Evolutionary conservation across 2,797 vertebrate genomes (phyloP).

Genomic region (Pseudomugil gertrudae): DNA sequence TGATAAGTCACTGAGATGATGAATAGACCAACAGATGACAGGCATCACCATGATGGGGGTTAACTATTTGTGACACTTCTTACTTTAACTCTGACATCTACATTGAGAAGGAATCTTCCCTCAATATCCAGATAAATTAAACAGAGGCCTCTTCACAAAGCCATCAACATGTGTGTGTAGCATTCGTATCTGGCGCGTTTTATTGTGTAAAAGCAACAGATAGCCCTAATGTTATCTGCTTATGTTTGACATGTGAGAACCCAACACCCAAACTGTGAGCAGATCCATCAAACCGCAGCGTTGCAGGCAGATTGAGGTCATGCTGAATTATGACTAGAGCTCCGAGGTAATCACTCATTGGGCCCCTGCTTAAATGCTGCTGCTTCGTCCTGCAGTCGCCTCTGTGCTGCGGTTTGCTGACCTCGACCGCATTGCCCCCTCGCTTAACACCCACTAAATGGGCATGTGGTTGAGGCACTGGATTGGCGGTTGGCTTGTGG

Average conservation of each 20-base stretch:
- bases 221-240: constrained; percentile 73
- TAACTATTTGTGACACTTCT: constrained; percentile 65
- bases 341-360: constrained; percentile 84
- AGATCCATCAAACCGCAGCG: constrained; percentile 80
- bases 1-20: constrained; percentile 63
- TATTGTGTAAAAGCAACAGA: constrained; percentile 67
- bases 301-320: constrained; percentile 87
- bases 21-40: constrained; percentile 45
- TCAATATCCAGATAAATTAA: constrained; percentile 30
- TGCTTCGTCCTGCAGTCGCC: constrained; percentile 52
- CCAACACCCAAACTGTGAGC: constrained; percentile 75
- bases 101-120: constrained; percentile 10
- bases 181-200: constrained; percentile 48
- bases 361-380: constrained; percentile 73
- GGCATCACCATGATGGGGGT: constrained; percentile 52
- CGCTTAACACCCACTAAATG: constrained; percentile 71
- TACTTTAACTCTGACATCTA: constrained; percentile 50
- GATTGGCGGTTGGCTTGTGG: constrained; percentile 53
- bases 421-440: constrained; percentile 73
- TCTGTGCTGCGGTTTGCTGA: constrained; percentile 63
- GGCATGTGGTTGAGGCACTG: constrained; percentile 48
- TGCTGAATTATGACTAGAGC: constrained; percentile 85
- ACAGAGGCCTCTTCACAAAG: constrained; percentile 10
- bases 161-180: constrained; percentile 15
- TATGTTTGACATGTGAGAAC: constrained; percentile 77